These are phyloP conservation scores for Dynastes hyllus DNA, from an alignment of 2,888 invertebrate genomes.

Conservation along the genomic window DNA sequence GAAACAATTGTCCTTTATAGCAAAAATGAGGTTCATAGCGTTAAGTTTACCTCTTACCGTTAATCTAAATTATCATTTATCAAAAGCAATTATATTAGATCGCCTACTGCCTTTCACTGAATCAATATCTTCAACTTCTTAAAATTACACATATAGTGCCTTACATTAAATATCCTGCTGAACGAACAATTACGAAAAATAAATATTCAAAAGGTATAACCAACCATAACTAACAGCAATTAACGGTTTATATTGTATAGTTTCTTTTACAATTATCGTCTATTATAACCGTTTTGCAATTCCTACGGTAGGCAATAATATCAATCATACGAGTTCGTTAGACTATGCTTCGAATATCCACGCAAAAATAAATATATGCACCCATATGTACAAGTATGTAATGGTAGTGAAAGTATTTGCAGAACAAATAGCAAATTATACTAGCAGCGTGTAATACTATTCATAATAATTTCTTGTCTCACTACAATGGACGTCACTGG, in stretches of 20 bases:
- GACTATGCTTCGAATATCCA: background rate
- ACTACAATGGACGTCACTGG: constrained; percentile 25
- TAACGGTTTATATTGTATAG: constrained; percentile 1
- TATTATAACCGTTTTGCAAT: constrained; percentile 25
- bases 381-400: background rate
- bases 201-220: background rate
- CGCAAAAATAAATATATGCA: constrained; percentile 15
- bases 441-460: constrained; percentile 9
- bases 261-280: constrained; percentile 17
- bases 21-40: too few species aligned
- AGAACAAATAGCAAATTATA: constrained; percentile 32
- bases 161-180: background rate
- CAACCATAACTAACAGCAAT: constrained; percentile 19
- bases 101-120: background rate
- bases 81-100: background rate
- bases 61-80: background rate
- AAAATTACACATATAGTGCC: too few species aligned
- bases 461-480: constrained; percentile 27
- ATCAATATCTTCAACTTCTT: background rate
- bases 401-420: constrained; percentile 25
- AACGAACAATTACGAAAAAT: background rate
- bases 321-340: constrained; percentile 10
- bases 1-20: too few species aligned
- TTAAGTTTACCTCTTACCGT: background rate
- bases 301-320: constrained; percentile 20